These are phyloP conservation scores for Chelonus insularis DNA, from an alignment of 1,140 invertebrate genomes.

Conservation along the genomic window DNA sequence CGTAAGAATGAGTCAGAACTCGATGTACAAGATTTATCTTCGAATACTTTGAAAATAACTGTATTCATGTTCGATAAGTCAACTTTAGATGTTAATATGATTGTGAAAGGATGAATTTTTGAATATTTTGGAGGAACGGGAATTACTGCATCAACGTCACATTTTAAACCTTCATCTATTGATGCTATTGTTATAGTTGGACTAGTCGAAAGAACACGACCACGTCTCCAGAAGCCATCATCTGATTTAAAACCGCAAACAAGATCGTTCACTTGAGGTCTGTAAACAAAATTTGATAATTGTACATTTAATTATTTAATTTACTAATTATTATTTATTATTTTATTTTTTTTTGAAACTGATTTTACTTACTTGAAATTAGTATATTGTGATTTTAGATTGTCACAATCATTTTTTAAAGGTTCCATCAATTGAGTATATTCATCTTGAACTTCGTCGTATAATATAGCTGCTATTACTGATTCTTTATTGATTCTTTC, in stretches of 20 bases:
- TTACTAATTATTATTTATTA: no score
- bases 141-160: conserved; percentile 2
- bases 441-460: neutral
- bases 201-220: conserved; percentile 34
- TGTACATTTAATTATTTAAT: no score
- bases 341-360: no score
- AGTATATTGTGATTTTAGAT: neutral
- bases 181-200: conserved; percentile 34
- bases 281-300: conserved; percentile 34
- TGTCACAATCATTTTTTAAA: conserved; percentile 27
- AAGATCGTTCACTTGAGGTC: conserved; percentile 39
- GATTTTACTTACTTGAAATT: conserved; percentile 31
- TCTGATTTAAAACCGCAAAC: conserved; percentile 32
- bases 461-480: conserved; percentile 24
- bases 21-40: no score
- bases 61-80: no score
- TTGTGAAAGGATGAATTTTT: neutral
- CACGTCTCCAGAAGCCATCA: conserved; percentile 42
- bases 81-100: no score
- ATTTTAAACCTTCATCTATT: conserved; percentile 40
- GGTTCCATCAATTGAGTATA: conserved; percentile 28
- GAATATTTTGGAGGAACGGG: neutral
- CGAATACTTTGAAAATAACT: no score
- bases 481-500: neutral
- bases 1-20: no score